phyloP scores from a whole-genome alignment of 2,113 vertebrate genomes.

The Empidonax alnorum region DNA sequence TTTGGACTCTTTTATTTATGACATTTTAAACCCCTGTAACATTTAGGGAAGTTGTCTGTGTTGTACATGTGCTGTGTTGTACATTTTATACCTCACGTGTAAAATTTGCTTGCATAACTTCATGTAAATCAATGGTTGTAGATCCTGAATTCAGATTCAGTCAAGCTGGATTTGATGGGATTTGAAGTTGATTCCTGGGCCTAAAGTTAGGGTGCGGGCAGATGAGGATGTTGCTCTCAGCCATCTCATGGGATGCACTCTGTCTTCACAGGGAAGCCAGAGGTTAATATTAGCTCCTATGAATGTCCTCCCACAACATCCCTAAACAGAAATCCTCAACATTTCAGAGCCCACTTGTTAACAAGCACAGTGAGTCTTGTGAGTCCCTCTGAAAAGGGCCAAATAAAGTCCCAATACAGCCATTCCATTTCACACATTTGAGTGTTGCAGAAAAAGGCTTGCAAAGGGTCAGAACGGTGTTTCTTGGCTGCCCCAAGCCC shows the following conservation, averaged over 20 bases:
- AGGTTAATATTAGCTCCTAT: neutral
- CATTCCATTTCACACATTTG: neutral
- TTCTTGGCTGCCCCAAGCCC: neutral
- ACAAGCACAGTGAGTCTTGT: neutral
- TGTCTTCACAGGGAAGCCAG: neutral
- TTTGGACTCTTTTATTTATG: conserved; percentile 54
- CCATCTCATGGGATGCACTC: neutral
- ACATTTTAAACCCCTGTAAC: conserved; percentile 66
- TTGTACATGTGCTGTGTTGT: neutral
- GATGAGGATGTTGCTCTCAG: neutral
- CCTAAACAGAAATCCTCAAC: neutral
- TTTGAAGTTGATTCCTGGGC: neutral
- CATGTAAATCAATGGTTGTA: neutral
- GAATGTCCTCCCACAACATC: neutral
- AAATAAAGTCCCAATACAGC: neutral
- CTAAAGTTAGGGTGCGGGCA: neutral
- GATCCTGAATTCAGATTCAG: neutral
- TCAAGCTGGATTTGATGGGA: neutral
- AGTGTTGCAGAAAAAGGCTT: neutral
- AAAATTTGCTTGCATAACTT: neutral
- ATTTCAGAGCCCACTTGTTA: neutral
- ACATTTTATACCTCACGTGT: neutral
- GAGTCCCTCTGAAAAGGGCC: neutral
- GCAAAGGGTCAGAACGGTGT: neutral
- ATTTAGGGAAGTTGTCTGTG: conserved; percentile 31